Percentiles rank a stretch among this genome's conserved stretches.
These are phyloP conservation scores for Leptopilina drosophilae DNA, from an alignment of 2,888 invertebrate species.

Conservation along the genomic window DNA sequence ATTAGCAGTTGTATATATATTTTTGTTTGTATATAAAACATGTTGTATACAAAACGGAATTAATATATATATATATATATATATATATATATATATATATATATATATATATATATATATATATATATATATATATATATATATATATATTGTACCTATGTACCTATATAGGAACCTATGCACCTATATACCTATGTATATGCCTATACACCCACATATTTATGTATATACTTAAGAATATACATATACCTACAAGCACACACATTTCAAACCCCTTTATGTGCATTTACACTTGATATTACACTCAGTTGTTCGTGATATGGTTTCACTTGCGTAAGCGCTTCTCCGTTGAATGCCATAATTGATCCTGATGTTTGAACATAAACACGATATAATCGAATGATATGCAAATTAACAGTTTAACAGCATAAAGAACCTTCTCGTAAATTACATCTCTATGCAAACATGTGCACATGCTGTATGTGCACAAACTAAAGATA, in stretches of 20 bases:
- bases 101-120: no score
- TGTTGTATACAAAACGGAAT: not conserved
- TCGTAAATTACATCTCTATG: not conserved
- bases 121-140: no score
- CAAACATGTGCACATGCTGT: not conserved
- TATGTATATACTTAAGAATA: not conserved
- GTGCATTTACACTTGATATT: not conserved
- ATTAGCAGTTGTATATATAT: not conserved
- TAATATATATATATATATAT: no score
- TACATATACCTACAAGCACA: not conserved
- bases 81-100: no score
- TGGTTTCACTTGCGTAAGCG: slow-evolving; percentile 13
- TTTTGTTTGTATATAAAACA: not conserved
- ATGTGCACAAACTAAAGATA: not conserved
- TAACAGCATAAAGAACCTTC: slow-evolving; percentile 5
- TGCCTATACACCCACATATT: no score
- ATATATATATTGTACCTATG: no score
- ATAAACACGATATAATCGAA: slow-evolving; percentile 2
- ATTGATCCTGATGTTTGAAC: slow-evolving; percentile 23
- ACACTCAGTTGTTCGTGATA: slow-evolving; percentile 10
- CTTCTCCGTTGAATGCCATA: not conserved
- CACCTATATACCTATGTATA: no score
- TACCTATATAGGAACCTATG: no score
- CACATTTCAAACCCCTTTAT: not conserved
- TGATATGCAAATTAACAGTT: not conserved